Evolutionary conservation across 1,140 invertebrate genomes (phyloP), one percentile per base, ranked within the genome.

Genomic region (Brachionus plicatilis): DNA sequence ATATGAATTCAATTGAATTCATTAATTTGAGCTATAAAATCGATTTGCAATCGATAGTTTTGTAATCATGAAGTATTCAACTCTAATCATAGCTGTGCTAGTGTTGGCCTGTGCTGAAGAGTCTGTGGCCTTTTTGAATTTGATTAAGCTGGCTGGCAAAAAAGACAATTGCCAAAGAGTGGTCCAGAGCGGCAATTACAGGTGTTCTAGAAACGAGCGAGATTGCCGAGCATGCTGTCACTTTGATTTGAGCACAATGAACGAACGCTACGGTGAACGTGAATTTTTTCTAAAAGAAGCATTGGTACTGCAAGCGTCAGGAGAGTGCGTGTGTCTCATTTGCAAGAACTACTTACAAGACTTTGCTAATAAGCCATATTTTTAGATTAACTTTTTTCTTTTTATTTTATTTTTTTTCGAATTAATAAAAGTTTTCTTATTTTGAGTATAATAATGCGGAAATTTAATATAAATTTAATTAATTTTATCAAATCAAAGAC

Each of bases 401-500:
- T 72, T 72, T 20, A 17, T 20, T 37, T 24, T 24, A 24, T 29
- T 27, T 68, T 33, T 33, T 24, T 33, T 68, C 27, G 60, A 66
- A 68, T 68, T 14, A 68, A 68, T 33, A 68, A 33, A 33, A n/a
- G 3, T 37, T 68, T 68, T 68, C 17, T 24, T 60, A 60, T 68
- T 14, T 68, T 68, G 27, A 68, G 27, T 68, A 33, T 33, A 33
- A 68, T 33, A 33, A 68, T 68, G 27, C 66, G 66, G 66, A 68
- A 68, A 68, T 33, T 60, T 60, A 56, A 60, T 60, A 60, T 60
- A 60, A 60, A 60, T 60, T 60, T 60, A 60, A 60, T 60, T 60
- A 60, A 60, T 60, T 60, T 60, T 24, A 60, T 60, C 53, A 60
- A 60, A 60, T 60, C 53, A 60, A 60, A 20, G 53, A 60, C 53